Conservation (phyloP, 2,888 invertebrate genomes). For the Dryadula phaetusa region DNA sequence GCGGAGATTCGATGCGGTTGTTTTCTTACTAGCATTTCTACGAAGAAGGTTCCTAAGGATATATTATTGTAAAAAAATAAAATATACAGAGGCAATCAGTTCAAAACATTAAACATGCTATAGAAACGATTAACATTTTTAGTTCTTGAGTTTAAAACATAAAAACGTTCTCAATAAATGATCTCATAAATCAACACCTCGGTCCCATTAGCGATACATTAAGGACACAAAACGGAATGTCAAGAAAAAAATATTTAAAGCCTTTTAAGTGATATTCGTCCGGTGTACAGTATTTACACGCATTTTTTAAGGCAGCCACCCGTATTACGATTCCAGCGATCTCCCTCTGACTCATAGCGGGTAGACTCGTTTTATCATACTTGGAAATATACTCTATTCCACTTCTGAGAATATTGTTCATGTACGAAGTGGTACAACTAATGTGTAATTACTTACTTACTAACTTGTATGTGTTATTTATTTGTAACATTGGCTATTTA, state of each 20-base stretch:
- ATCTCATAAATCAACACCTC: conserved; percentile 32
- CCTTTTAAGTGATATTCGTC: conserved; percentile 39
- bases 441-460: too few relatives aligned
- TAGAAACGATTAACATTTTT: conserved; percentile 7
- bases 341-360: conserved; percentile 31
- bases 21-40: conserved; percentile 37
- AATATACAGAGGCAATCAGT: neutral
- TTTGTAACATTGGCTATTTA: too few relatives aligned
- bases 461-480: neutral
- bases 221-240: conserved; percentile 34
- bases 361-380: conserved; percentile 31
- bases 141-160: neutral
- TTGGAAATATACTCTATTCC: conserved; percentile 16
- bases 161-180: conserved; percentile 14
- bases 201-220: conserved; percentile 29
- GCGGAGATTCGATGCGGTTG: conserved; percentile 43
- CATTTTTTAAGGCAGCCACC: conserved; percentile 29
- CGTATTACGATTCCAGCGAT: conserved; percentile 23
- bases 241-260: conserved; percentile 28
- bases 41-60: neutral
- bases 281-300: conserved; percentile 34
- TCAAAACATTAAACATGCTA: neutral
- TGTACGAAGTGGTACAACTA: neutral
- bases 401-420: conserved; percentile 11
- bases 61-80: neutral